Conservation (phyloP, 2,113 vertebrate genomes). For the Oryctolagus cuniculus region DNA sequence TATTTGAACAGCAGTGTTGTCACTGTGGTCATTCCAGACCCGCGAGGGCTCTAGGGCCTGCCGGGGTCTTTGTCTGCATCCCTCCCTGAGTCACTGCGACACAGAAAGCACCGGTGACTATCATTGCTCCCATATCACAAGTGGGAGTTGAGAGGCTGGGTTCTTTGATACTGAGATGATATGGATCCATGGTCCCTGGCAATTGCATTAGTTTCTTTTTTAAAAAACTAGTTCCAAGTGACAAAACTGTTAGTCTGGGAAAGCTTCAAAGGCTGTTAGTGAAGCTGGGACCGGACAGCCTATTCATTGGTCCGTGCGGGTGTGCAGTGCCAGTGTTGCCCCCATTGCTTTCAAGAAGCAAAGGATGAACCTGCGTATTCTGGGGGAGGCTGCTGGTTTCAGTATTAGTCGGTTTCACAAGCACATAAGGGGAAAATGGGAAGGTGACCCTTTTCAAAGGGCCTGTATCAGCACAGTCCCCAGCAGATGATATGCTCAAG, state of each 20-base stretch:
- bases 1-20: accelerated
- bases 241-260: background rate
- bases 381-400: background rate
- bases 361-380: background rate
- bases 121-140: background rate
- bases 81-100: too few relatives aligned
- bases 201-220: background rate
- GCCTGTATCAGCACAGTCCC: background rate
- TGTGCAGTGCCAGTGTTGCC: background rate
- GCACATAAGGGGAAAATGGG: background rate
- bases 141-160: background rate
- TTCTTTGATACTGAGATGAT: background rate
- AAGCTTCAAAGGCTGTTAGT: background rate
- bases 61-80: background rate
- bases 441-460: background rate
- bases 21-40: accelerated
- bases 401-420: background rate
- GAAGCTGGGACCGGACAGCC: background rate
- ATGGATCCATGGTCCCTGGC: background rate
- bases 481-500: too few relatives aligned
- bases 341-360: background rate
- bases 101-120: accelerated
- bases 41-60: background rate
- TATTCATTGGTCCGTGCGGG: background rate
- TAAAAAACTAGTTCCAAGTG: background rate